Percentiles rank a stretch among this genome's conserved stretches.
Conservation (phyloP, 2,797 vertebrate species). For the Myotis pilosus region DNA sequence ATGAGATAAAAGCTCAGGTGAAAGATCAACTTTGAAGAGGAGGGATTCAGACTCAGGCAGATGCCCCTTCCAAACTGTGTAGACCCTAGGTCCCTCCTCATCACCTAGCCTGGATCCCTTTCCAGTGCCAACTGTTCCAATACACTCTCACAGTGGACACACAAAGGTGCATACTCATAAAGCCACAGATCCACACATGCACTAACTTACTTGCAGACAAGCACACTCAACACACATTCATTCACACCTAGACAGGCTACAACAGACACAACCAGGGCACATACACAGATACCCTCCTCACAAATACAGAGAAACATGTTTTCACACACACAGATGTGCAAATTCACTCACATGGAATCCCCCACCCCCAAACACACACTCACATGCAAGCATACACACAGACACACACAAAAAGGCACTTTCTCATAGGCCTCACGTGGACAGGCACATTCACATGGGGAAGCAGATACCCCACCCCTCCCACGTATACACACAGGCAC, state of each 20-base stretch:
- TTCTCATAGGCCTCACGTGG: background rate
- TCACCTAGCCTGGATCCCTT: background rate
- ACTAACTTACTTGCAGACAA: background rate
- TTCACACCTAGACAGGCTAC: background rate
- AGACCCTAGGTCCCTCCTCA: background rate
- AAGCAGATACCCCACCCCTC: background rate
- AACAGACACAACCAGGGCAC: background rate
- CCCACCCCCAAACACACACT: too few relatives aligned
- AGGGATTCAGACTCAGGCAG: background rate
- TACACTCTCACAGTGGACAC: background rate
- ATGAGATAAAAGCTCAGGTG: background rate
- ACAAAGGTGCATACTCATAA: background rate
- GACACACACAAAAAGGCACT: background rate
- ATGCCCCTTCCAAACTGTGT: background rate
- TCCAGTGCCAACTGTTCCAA: background rate
- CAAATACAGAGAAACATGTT: background rate
- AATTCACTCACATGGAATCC: background rate
- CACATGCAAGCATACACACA: background rate
- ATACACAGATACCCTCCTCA: background rate
- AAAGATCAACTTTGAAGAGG: conserved; percentile 12
- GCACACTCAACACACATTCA: background rate
- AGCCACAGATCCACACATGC: background rate
- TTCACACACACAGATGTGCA: background rate
- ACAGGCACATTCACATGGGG: background rate
- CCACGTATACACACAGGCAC: background rate